A percentile compares a stretch with the other conserved stretches of the same genome.
Evolutionary conservation across 2,888 invertebrate species (phyloP).

Genomic region (Tipula lateralis): DNA sequence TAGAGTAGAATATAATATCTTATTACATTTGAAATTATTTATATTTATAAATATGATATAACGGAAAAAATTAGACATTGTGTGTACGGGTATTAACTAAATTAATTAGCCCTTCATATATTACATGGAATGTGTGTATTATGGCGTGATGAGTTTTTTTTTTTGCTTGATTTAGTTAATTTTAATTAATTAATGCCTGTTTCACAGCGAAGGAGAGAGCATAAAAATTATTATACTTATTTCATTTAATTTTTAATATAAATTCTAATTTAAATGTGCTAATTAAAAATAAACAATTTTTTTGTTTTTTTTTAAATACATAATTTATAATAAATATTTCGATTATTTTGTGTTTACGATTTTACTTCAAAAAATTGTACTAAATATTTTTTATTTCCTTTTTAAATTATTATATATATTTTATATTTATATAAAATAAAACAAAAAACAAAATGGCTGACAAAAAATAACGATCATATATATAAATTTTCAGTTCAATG

Average conservation of each 20-base stretch:
- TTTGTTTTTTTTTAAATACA: not conserved
- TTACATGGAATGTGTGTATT: not conserved
- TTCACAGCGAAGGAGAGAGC: constrained; percentile 11
- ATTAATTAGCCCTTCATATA: not conserved
- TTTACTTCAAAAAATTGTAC: constrained; percentile 19
- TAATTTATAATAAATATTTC: constrained; percentile 24
- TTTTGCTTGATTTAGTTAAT: not conserved
- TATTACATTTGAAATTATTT: not conserved
- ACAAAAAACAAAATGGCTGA: not conserved
- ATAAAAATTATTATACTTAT: not conserved
- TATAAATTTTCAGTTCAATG: not conserved
- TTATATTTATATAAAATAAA: not conserved
- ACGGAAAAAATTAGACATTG: not conserved
- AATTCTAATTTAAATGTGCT: constrained; percentile 24
- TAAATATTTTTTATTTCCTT: not conserved
- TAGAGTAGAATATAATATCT: constrained; percentile 14
- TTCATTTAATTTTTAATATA: not conserved
- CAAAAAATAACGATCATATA: not conserved
- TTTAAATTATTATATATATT: not conserved
- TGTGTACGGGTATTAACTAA: not conserved
- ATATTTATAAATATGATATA: not conserved
- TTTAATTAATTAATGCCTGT: not conserved
- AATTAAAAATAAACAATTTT: constrained; percentile 5
- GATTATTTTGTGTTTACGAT: constrained; percentile 5
- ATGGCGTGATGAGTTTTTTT: not conserved